Base-by-base conservation (phyloP, 2,888 invertebrate genomes). In the Patella depressa region DNA sequence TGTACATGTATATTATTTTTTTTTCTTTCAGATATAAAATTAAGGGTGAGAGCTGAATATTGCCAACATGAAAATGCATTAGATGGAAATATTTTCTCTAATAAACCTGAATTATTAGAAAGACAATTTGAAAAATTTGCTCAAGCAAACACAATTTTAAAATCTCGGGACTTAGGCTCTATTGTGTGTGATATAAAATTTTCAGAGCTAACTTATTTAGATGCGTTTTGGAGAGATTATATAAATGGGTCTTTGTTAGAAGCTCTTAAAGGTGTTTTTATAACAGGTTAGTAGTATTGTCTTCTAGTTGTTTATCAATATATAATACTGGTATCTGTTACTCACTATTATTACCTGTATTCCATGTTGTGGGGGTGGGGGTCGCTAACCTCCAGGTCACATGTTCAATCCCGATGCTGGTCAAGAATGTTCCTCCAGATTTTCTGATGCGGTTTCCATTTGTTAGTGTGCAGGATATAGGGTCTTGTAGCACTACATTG, bases 141-240 rank as follows among this genome's bases (percentile, higher is more conserved):
- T 73, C 90, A 90, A 77, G 89, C 90, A 29, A 88, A 86, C 79
- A 87, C 87, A 53, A 88, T 90, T 53, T 84, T 90, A 70, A 88
- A 88, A 81, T 85, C 89, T n/a, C 81, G 90, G 53, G 90, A 90
- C 79, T 84, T 90, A 14, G 90, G 90, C 69, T 88, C 88, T 53
- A 89, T 90, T 76, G 86, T 90, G 34, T 90, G 90, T 87, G 90
- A 90, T 84, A 89, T 90, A 53, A 89, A 88, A 77, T 90, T 90
- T 81, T 88, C 89, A 29, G 90, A 90, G 80, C 83, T 90, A 75
- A 89, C 90, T 4, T 89, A 90, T 82, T 82, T 90, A 59, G 90
- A 90, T 83, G 90, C 90, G n/a, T 90, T 90, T 79, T 90, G 90
- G 90, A 85, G 90, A 77, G 90, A 90, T 82, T 90, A 90, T 81